phyloP scores from a whole-genome alignment of 2,113 vertebrate species.

The Galeopterus variegatus region DNA sequence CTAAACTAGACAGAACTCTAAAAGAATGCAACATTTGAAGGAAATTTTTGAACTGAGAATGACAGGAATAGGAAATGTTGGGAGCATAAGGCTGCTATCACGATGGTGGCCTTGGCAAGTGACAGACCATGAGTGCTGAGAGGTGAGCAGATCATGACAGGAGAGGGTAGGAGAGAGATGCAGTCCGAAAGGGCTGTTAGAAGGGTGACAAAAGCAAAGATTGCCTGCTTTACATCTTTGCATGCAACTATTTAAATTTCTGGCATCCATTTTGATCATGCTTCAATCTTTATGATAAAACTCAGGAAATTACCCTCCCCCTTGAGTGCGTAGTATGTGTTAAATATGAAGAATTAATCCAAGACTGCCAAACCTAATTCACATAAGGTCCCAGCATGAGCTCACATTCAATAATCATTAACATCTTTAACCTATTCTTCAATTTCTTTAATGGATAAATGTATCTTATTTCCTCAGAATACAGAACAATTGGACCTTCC shows the following conservation, averaged over 20 bases:
- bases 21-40: not conserved
- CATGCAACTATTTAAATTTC: conserved; percentile 55
- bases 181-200: not conserved
- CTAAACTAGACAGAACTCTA: conserved; percentile 31
- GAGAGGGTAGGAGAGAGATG: too few species aligned
- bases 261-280: conserved; percentile 70
- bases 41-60: conserved; percentile 43
- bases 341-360: conserved; percentile 69
- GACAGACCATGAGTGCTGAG: not conserved
- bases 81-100: not conserved
- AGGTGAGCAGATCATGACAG: not conserved
- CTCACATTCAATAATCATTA: conserved; percentile 72
- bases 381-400: conserved; percentile 63
- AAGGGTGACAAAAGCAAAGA: not conserved
- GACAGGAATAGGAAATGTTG: not conserved
- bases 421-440: conserved; percentile 75
- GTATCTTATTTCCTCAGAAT: conserved; percentile 35
- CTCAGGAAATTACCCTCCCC: conserved; percentile 63
- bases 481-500: conserved; percentile 50
- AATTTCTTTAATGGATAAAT: conserved; percentile 68
- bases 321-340: conserved; percentile 36
- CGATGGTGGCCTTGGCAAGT: not conserved
- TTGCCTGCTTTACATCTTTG: conserved; percentile 46
- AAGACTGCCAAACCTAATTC: conserved; percentile 71
- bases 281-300: conserved; percentile 73